A percentile compares a stretch with the other conserved stretches of the same genome.
phyloP scores from a whole-genome alignment of 1,140 invertebrate genomes.

The Coelopa frigida region DNA sequence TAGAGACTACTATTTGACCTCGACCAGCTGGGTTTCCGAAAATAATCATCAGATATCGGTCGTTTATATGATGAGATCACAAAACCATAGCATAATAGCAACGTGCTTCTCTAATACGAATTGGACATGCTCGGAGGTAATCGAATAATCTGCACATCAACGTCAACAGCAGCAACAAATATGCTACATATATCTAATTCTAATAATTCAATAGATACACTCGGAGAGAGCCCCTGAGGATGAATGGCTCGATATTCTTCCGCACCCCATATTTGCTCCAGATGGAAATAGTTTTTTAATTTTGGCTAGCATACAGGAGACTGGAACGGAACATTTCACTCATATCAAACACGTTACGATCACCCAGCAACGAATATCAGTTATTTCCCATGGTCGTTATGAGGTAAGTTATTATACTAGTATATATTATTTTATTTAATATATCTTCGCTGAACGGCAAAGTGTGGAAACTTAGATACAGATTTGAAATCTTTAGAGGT shows the following conservation, averaged over 20 bases:
- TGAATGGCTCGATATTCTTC: conserved; percentile 77
- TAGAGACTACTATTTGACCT: conserved; percentile 88
- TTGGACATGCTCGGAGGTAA: conserved; percentile 78
- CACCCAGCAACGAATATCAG: conserved; percentile 72
- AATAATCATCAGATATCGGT: conserved; percentile 66
- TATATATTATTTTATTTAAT: too few species aligned
- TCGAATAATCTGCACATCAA: too few species aligned
- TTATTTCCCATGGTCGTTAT: conserved; percentile 78
- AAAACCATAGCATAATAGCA: conserved; percentile 77
- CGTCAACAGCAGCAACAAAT: too few species aligned
- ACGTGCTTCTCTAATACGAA: conserved; percentile 63
- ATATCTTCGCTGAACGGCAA: too few species aligned
- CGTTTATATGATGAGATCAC: conserved; percentile 84
- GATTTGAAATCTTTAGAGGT: too few species aligned
- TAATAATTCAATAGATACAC: conserved; percentile 53
- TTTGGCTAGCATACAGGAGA: conserved; percentile 74
- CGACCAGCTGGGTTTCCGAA: conserved; percentile 74
- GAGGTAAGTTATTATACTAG: conserved; percentile 59
- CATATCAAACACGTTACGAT: conserved; percentile 83
- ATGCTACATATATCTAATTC: not conserved
- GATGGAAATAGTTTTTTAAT: conserved; percentile 79
- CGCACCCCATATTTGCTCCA: conserved; percentile 72
- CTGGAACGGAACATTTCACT: conserved; percentile 71
- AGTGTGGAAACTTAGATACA: too few species aligned
- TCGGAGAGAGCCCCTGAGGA: conserved; percentile 70